A percentile compares a stretch with the other conserved stretches of the same genome.
These are phyloP conservation scores for Synanceia verrucosa DNA, from an alignment of 2,797 vertebrate species.

Conservation along the genomic window DNA sequence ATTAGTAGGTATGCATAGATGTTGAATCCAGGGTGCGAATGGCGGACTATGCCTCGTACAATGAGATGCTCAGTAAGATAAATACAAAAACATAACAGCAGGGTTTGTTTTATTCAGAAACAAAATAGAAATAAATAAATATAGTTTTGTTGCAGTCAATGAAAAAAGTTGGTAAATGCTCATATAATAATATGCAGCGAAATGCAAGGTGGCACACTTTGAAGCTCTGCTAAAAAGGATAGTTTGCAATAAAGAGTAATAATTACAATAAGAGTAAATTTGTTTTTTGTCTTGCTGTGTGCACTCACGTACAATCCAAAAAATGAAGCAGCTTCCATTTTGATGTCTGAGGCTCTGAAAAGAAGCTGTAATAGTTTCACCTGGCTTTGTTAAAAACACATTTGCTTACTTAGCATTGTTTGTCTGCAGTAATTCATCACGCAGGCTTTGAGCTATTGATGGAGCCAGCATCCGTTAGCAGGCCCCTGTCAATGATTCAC, in stretches of 20 bases:
- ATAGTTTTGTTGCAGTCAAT: background rate
- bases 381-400: slow-evolving; percentile 83
- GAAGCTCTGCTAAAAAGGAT: background rate
- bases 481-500: slow-evolving; percentile 87
- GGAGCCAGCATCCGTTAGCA: slow-evolving; percentile 84
- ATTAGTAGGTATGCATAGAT: background rate
- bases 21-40: background rate
- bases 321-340: background rate
- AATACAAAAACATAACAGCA: too few relatives aligned
- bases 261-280: background rate
- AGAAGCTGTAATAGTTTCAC: slow-evolving; percentile 75
- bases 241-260: background rate
- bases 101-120: background rate
- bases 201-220: background rate
- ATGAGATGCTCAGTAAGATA: background rate
- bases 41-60: background rate
- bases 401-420: slow-evolving; percentile 87
- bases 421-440: slow-evolving; percentile 89
- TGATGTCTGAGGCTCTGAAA: slow-evolving; percentile 26
- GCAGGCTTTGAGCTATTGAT: slow-evolving; percentile 85
- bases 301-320: background rate
- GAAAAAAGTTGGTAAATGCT: background rate
- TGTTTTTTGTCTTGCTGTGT: background rate
- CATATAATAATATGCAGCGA: background rate
- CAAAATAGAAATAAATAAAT: too few relatives aligned